Evolutionary conservation across 2,888 invertebrate genomes (phyloP).

Genomic region (Agriotes lineatus): DNA sequence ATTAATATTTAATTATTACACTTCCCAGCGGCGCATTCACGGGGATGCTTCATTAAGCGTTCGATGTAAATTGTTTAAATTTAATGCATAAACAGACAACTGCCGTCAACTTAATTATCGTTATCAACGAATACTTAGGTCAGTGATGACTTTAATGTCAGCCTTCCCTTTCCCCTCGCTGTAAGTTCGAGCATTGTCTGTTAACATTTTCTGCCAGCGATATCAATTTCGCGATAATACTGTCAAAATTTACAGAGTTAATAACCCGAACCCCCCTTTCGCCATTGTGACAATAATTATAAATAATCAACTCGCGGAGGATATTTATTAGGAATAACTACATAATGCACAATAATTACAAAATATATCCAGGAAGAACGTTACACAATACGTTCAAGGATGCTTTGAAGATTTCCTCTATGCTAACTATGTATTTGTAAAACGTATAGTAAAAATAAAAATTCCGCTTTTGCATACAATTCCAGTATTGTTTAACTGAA

Average conservation of each 20-base stretch:
- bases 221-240: slow-evolving; percentile 25
- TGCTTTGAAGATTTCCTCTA: no score
- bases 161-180: slow-evolving; percentile 7
- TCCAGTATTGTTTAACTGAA: no score
- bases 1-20: no score
- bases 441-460: no score
- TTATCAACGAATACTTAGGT: slow-evolving; percentile 23
- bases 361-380: slow-evolving; percentile 3
- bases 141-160: slow-evolving; percentile 35
- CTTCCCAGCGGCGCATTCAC: no score
- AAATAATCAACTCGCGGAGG: background rate
- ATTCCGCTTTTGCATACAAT: no score
- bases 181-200: background rate
- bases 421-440: no score
- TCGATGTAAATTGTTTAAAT: slow-evolving; percentile 11
- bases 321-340: slow-evolving; percentile 4
- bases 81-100: slow-evolving; percentile 3
- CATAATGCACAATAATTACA: background rate
- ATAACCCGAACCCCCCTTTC: slow-evolving; percentile 25
- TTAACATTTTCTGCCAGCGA: slow-evolving; percentile 7
- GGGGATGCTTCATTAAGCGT: background rate
- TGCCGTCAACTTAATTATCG: slow-evolving; percentile 20
- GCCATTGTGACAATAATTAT: no score
- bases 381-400: no score
- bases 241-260: slow-evolving; percentile 25